A percentile compares a stretch with the other conserved stretches of the same genome.
phyloP scores from a whole-genome alignment of 2,888 invertebrate species.

The Neria commutata region DNA sequence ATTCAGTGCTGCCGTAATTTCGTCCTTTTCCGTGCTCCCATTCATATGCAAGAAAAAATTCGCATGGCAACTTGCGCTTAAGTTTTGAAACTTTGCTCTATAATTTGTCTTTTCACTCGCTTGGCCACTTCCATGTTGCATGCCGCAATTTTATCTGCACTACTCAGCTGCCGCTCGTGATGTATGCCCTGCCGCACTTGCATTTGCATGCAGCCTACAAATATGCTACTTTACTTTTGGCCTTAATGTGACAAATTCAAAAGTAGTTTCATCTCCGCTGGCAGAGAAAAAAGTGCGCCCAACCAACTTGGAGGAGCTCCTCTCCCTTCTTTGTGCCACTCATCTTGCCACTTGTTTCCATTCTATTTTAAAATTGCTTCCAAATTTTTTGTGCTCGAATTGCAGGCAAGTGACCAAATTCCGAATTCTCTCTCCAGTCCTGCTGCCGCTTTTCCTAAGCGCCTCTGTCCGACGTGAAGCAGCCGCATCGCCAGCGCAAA shows the following conservation, averaged over 20 bases:
- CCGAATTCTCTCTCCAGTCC: not conserved
- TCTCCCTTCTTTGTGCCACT: not conserved
- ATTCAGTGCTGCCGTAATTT: no score
- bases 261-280: no score
- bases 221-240: constrained; percentile 26
- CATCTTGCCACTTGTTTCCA: not conserved
- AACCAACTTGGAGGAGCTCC: no score
- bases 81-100: not conserved
- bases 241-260: constrained; percentile 45
- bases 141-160: not conserved
- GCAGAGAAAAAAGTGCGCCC: no score
- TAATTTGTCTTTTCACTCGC: no score
- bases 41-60: not conserved
- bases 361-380: not conserved
- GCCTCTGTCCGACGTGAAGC: not conserved
- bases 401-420: not conserved
- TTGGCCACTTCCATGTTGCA: no score
- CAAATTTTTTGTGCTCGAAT: not conserved
- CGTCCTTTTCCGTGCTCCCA: not conserved
- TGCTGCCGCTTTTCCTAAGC: not conserved
- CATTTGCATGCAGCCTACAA: constrained; percentile 15
- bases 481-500: not conserved
- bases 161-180: not conserved
- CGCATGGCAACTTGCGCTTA: not conserved
- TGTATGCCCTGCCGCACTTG: not conserved